phyloP scores from a whole-genome alignment of 2,113 vertebrate genomes.

The Pholis gunnellus region DNA sequence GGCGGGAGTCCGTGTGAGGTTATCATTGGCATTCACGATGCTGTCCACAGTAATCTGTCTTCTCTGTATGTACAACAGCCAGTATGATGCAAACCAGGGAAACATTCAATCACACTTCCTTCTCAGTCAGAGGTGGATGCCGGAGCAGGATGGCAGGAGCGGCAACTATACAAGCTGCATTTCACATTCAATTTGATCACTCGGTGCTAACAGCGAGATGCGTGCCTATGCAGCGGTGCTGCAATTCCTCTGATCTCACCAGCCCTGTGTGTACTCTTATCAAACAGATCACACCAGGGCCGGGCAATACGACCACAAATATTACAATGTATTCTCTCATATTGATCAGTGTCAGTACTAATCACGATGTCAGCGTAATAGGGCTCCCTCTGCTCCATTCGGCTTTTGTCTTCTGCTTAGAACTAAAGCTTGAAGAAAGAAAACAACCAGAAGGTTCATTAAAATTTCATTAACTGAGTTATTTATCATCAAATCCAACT shows the following conservation, averaged over 20 bases:
- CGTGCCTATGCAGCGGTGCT: slow-evolving; percentile 53
- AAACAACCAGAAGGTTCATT: slow-evolving; percentile 10
- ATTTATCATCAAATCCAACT: slow-evolving; percentile 36
- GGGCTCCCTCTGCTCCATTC: slow-evolving; percentile 15
- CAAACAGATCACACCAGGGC: slow-evolving; percentile 71
- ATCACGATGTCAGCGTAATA: slow-evolving; percentile 41
- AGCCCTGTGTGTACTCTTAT: slow-evolving; percentile 62
- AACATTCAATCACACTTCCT: slow-evolving; percentile 78
- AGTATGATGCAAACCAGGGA: slow-evolving; percentile 84
- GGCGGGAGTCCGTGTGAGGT: slow-evolving; percentile 60
- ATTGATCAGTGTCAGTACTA: slow-evolving; percentile 71
- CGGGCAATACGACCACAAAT: slow-evolving; percentile 67
- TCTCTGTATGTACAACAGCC: slow-evolving; percentile 73
- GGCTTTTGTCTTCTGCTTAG: slow-evolving; percentile 25
- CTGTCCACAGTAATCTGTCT: slow-evolving; percentile 68
- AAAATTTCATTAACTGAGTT: not conserved
- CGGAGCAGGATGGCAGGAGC: slow-evolving; percentile 61
- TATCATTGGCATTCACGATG: slow-evolving; percentile 64
- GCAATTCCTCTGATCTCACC: slow-evolving; percentile 74
- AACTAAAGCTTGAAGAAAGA: slow-evolving; percentile 30
- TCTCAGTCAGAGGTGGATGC: slow-evolving; percentile 70
- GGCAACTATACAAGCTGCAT: slow-evolving; percentile 70
- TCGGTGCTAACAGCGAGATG: slow-evolving; percentile 63
- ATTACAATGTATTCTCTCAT: slow-evolving; percentile 71
- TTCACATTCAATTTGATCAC: slow-evolving; percentile 79